Evolutionary conservation across 2,888 invertebrate species (phyloP), one percentile per base, ranked within the genome.

Genomic region (Caenorhabditis auriculariae): DNA sequence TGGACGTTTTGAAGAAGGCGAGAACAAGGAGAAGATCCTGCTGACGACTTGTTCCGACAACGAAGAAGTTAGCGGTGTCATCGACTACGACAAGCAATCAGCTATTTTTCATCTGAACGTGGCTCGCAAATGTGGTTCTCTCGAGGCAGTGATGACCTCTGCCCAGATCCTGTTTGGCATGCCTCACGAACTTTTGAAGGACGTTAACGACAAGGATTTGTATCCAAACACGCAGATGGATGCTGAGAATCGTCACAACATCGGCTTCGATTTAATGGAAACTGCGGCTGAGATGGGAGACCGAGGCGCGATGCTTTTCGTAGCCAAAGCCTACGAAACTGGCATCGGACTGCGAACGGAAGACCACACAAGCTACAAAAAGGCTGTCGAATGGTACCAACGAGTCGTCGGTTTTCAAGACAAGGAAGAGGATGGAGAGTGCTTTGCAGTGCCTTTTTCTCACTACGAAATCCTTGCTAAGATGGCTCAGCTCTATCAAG

Each of bases 31-130:
- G 39, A 49, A 54, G 42, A 3, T 23, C 5, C n/a, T 15, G 3
- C 23, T 26, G 27, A n/a, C 38, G 3, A 26, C 55, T n/a, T 58
- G 59, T 21, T 48, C 41, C 21, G 43, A 39, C n/a, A 47, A 54
- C 23, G 43, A 50, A 24, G 57, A 55, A 12, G 74, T 77, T 17
- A 75, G 78, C 0, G 53, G 44, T 12, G 39, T 46, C 1, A 58
- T 61, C 21, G 45, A 54, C n/a, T 84, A 84, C 53, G 86, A 86
- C 74, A 82, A 82, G 73, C 82, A 83, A 47, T 83, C 86, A 3
- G 86, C 85, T 19, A 72, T 86, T 35, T 87, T 82, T 74, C 86
- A 86, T 70, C 82, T 87, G 74, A 82, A 84, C 62, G 82, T 83
- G 56, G 85, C 86, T 2, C 84, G 85, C 4, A 82, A 84, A 47